Base-by-base conservation (phyloP, 2,113 vertebrate species). In the Sinocyclocheilus grahami region DNA sequence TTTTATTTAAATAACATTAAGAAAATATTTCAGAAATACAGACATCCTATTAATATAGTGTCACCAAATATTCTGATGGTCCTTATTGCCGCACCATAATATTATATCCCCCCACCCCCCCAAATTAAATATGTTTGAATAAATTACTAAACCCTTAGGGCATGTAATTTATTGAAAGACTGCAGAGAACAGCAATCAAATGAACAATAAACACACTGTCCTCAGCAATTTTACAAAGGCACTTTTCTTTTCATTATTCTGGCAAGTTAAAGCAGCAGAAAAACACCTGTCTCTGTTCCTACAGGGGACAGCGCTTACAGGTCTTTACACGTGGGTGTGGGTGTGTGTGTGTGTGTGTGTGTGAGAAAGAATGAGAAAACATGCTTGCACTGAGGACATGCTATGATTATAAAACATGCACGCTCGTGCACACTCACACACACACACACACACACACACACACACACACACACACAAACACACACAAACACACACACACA, bases 171-270 rank as follows among this genome's bases (percentile, higher is more conserved):
- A 20, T 58, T 58, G 16, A 20, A 58, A 58, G 55, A 58, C 20
- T 58, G 18, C 55, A 58, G 16, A 58, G 55, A 6, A 20, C 5
- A 20, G 16, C 30, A 55, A 78, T 60, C 13, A 79, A 79, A 60
- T 37, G 0, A 2, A 78, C 27, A 71, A 71, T 71, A 58, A 33
- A 58, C 12, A 5, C 30, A 78, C 4, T 39, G 9, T 62, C 20
- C 20, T 13, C 18, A 33, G 51, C 27, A 4, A 39, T n/a, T 60
- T 39, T 60, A 37, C 30, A 39, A 60, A 16, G 10, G 2, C 11
- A 8, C 7, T 24, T 63, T 16, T 12, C 63, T 12, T 78, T 78
- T n/a, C 10, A 46, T 78, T 67, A 86, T 86, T 58, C 51, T 79
- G 30, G 30, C 62, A 65, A 65, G 24, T n/a, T 51, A 14, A 5